Percentiles rank a stretch among this genome's conserved stretches.
Evolutionary conservation across 2,888 invertebrate species (phyloP).

Genomic region (Rotaria socialis): DNA sequence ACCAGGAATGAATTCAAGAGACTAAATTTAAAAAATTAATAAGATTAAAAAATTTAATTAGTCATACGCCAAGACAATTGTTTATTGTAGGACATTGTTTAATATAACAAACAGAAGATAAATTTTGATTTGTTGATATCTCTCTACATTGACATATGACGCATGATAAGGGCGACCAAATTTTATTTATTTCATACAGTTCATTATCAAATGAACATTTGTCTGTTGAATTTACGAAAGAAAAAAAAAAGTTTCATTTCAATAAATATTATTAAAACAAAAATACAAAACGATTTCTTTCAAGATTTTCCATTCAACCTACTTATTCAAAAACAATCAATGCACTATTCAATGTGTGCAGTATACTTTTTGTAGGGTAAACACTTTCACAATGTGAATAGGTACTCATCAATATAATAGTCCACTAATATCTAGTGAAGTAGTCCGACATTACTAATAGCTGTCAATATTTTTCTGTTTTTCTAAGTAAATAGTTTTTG

Average conservation of each 20-base stretch:
- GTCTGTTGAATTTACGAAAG: not conserved
- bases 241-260: not conserved
- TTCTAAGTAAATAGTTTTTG: too few relatives aligned
- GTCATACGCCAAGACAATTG: slow-evolving; percentile 7
- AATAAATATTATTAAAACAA: not conserved
- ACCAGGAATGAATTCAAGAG: slow-evolving; percentile 16
- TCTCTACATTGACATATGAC: not conserved
- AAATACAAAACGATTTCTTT: not conserved
- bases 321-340: too few relatives aligned
- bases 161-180: slow-evolving; percentile 4
- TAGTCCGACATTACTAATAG: too few relatives aligned
- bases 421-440: too few relatives aligned
- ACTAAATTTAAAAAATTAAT: not conserved
- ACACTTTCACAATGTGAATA: too few relatives aligned
- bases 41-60: not conserved
- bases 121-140: not conserved
- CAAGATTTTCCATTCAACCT: not conserved
- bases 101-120: slow-evolving; percentile 8
- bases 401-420: too few relatives aligned
- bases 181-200: not conserved
- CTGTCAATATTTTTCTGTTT: too few relatives aligned
- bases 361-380: too few relatives aligned
- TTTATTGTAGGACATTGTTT: not conserved
- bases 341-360: too few relatives aligned
- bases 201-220: not conserved